Conservation (phyloP, 1,140 invertebrate species). For the Acromyrmex charruanus region DNA sequence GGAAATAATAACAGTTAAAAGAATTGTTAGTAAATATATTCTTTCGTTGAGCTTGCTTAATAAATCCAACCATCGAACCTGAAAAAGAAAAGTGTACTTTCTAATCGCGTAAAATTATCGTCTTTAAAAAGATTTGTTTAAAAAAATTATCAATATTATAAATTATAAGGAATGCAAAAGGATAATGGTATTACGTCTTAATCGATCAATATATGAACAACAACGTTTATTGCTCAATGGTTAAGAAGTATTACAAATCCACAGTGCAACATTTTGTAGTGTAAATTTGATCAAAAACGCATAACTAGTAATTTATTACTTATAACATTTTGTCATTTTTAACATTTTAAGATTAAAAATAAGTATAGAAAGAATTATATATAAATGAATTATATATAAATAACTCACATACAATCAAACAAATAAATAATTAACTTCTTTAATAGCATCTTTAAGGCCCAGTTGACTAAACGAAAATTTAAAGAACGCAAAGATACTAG, state of each 20-base stretch:
- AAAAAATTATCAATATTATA: not conserved
- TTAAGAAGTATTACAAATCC: conserved; percentile 49
- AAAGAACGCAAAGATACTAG: not conserved
- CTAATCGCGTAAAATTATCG: conserved; percentile 5
- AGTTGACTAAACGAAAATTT: not conserved
- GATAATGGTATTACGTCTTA: conserved; percentile 9
- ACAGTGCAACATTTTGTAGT: conserved; percentile 10
- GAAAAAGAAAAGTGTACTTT: conserved; percentile 39
- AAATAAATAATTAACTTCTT: conserved; percentile 23
- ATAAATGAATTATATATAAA: not conserved
- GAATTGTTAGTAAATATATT: not conserved
- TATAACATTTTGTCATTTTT: conserved; percentile 14
- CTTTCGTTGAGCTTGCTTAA: not conserved
- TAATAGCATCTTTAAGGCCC: conserved; percentile 33
- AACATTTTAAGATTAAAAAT: not conserved
- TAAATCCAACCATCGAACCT: conserved; percentile 27
- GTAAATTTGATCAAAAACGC: conserved; percentile 27
- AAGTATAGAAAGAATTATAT: not conserved
- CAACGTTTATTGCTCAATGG: conserved; percentile 58
- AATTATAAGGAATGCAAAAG: conserved; percentile 4
- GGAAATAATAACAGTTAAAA: not conserved
- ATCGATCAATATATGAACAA: conserved; percentile 38
- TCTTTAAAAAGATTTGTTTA: not conserved
- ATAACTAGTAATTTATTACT: conserved; percentile 18
- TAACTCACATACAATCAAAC: not conserved